Evolutionary conservation across 2,888 invertebrate species (phyloP).

Genomic region (Eupithecia abbreviata): DNA sequence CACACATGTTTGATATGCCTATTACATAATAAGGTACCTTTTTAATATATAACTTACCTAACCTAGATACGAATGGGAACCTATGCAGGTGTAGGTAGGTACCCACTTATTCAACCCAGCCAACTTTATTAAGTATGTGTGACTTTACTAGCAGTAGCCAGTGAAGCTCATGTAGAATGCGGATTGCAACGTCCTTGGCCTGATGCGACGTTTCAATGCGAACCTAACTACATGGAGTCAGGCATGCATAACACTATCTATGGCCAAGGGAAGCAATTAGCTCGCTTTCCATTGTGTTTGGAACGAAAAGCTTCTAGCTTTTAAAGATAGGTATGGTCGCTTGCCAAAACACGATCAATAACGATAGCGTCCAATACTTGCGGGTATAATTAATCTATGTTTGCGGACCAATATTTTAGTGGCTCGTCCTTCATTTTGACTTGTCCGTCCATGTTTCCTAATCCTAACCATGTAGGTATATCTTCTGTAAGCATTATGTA

Average conservation of each 20-base stretch:
- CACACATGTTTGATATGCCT: no score
- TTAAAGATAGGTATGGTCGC: conserved; percentile 8
- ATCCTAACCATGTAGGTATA: not conserved
- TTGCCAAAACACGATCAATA: conserved; percentile 17
- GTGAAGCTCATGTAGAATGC: conserved; percentile 44
- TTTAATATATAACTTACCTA: no score
- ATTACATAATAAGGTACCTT: no score
- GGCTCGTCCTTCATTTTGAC: not conserved
- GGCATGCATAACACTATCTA: not conserved
- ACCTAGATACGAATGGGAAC: not conserved
- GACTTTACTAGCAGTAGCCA: not conserved
- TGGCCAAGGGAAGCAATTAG: conserved; percentile 19
- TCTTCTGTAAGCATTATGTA: no score
- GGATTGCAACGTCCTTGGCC: conserved; percentile 71
- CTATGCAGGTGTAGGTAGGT: not conserved
- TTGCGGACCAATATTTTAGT: conserved; percentile 1
- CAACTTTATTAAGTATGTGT: not conserved
- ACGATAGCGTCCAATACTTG: not conserved
- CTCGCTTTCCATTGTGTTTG: conserved; percentile 14
- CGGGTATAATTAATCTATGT: no score
- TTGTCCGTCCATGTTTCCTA: not conserved
- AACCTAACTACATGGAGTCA: conserved; percentile 48
- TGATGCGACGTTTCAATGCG: conserved; percentile 60
- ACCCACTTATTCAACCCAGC: not conserved
- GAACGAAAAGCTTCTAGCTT: conserved; percentile 10